Conservation (phyloP, 2,113 vertebrate genomes). For the Alethe diademata region DNA sequence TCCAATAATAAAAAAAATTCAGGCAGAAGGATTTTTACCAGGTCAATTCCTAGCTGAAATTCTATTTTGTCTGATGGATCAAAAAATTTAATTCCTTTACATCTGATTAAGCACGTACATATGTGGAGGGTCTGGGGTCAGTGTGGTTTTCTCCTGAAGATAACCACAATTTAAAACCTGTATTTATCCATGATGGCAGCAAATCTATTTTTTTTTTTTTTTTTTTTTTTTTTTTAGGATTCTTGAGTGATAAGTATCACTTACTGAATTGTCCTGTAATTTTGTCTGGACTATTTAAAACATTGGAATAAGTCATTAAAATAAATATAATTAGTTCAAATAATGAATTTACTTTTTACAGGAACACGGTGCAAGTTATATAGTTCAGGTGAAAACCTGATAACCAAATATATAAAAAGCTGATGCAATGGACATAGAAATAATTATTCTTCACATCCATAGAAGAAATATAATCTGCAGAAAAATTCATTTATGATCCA, state of each 20-base stretch:
- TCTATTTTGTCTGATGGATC: neutral
- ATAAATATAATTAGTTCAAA: neutral
- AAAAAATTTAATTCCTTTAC: neutral
- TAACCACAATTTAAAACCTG: neutral
- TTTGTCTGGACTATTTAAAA: neutral
- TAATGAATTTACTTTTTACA: neutral
- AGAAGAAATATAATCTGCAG: neutral
- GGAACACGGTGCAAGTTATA: neutral
- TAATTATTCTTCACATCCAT: neutral
- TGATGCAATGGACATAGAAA: neutral
- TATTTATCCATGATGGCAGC: neutral
- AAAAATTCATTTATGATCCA: neutral
- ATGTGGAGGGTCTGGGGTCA: fast-evolving
- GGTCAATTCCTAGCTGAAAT: neutral
- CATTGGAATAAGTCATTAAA: neutral
- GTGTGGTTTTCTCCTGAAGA: neutral
- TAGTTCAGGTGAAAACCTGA: neutral
- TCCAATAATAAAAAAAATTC: neutral
- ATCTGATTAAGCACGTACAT: neutral
- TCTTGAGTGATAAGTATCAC: neutral
- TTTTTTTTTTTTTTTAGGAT: neutral
- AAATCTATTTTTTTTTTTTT: neutral
- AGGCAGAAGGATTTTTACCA: neutral
- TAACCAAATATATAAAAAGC: neutral
- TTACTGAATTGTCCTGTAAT: neutral